Evolutionary conservation across 1,140 invertebrate genomes (phyloP), one percentile per base, ranked within the genome.

Genomic region (Pseudomyrmex pallidus): DNA sequence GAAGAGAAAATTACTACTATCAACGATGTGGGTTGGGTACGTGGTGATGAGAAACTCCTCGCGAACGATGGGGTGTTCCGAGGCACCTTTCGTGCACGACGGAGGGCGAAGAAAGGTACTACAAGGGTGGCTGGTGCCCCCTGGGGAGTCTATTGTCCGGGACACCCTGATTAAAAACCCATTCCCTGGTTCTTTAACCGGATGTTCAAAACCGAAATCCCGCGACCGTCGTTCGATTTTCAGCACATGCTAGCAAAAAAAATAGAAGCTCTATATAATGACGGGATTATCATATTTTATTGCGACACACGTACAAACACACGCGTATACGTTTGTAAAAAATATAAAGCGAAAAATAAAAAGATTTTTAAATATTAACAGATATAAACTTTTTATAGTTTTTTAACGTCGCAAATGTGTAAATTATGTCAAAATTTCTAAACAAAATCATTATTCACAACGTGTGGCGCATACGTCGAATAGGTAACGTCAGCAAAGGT

Each of bases 151-250:
- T 88, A 93, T 93, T 93, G 92, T 93, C 91, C 91, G 90, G 91
- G 91, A 92, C 91, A 92, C 91, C 91, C 91, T 93, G 92, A 93
- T 93, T 93, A 93, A 93, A 93, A 93, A 92, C 92, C 92, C 92
- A 93, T 93, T 92, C 92, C 91, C 90, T 87, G 80, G 68, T 87
- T 87, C 85, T 90, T 89, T 90, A 90, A 89, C 84, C 78, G 86
- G 87, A 89, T 88, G 84, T 82, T 90, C 83, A 77, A 88, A 84
- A 77, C 72, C 70, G 77, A 89, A 89, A 82, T 89, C 86, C 56
- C 56, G 48, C 77, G 84, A 80, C 72, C 73, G 70, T 85, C 64
- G 62, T 64, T 82, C 86, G 82, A 87, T 87, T 77, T 87, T 56
- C 80, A 52, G 17, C 54, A 12, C 25, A 52, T 15, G 25, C 2